A percentile compares a stretch with the other conserved stretches of the same genome.
phyloP scores from a whole-genome alignment of 1,140 invertebrate species.

The Leptinotarsa defecta region DNA sequence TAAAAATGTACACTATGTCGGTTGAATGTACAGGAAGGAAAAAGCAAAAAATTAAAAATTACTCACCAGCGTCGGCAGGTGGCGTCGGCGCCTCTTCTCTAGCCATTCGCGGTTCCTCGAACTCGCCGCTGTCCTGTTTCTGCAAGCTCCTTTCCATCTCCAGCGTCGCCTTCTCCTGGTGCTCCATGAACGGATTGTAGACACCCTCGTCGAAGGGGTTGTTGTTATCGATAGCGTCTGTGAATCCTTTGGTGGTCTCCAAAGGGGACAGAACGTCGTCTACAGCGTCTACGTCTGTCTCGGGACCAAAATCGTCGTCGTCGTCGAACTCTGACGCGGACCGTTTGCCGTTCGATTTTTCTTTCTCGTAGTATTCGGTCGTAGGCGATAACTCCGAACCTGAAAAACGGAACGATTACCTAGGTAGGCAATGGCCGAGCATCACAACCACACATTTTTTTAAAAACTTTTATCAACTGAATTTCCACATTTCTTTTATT shows the following conservation, averaged over 20 bases:
- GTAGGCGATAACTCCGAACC: conserved; percentile 28
- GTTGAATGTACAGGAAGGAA: no score
- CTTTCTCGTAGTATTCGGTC: conserved; percentile 34
- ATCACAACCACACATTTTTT: no score
- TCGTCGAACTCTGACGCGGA: conserved; percentile 54
- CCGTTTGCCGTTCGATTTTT: conserved; percentile 50
- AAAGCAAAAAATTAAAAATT: not conserved
- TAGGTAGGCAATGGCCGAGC: no score
- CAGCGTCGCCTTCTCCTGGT: conserved; percentile 41
- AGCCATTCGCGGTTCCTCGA: conserved; percentile 28
- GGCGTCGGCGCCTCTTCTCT: conserved; percentile 60
- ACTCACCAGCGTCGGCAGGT: conserved; percentile 61
- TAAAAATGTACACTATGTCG: no score
- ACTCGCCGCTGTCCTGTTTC: conserved; percentile 38
- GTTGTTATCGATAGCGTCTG: conserved; percentile 40
- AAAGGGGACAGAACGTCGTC: conserved; percentile 55
- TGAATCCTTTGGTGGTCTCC: not conserved
- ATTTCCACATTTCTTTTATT: no score
- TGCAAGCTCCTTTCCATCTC: conserved; percentile 45
- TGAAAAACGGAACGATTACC: not conserved
- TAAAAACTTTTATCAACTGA: no score
- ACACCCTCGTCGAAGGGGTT: conserved; percentile 35
- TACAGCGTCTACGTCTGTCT: conserved; percentile 65
- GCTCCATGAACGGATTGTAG: conserved; percentile 44
- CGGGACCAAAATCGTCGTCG: conserved; percentile 65